These are phyloP conservation scores for Macroglossus sobrinus DNA, from an alignment of 2,113 vertebrate species.

Conservation along the genomic window DNA sequence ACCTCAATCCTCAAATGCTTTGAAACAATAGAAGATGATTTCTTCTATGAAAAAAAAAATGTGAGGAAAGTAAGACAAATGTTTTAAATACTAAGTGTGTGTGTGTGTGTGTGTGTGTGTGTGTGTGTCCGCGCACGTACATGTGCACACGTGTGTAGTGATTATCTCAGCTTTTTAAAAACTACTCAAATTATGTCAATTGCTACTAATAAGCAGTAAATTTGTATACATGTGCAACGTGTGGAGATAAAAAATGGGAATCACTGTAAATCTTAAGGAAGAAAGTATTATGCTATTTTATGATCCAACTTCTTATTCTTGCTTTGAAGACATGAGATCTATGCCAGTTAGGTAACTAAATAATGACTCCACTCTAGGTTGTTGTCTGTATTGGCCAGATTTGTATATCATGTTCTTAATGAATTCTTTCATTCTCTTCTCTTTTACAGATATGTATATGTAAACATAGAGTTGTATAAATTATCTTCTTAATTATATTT, in stretches of 20 bases:
- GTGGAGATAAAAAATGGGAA: background rate
- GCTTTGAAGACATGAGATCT: background rate
- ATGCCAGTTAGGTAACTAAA: background rate
- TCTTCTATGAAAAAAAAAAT: background rate
- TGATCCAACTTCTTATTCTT: background rate
- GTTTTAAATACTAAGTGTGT: background rate
- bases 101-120: background rate
- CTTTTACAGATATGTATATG: background rate
- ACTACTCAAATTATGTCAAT: background rate
- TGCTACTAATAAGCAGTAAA: background rate
- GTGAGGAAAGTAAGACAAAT: background rate
- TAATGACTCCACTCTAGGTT: background rate
- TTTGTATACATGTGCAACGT: background rate
- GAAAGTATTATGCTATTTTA: background rate
- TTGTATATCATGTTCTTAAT: background rate
- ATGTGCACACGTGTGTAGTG: no score
- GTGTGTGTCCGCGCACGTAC: no score
- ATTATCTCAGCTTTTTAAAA: background rate
- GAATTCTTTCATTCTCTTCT: background rate
- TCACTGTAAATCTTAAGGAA: background rate
- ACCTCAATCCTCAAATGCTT: conserved; percentile 4
- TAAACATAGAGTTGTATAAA: background rate
- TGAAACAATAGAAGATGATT: conserved; percentile 18
- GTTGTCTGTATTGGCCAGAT: background rate
- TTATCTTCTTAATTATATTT: background rate